Conservation (phyloP, 2,797 vertebrate species). For the Okamejei kenojei region DNA sequence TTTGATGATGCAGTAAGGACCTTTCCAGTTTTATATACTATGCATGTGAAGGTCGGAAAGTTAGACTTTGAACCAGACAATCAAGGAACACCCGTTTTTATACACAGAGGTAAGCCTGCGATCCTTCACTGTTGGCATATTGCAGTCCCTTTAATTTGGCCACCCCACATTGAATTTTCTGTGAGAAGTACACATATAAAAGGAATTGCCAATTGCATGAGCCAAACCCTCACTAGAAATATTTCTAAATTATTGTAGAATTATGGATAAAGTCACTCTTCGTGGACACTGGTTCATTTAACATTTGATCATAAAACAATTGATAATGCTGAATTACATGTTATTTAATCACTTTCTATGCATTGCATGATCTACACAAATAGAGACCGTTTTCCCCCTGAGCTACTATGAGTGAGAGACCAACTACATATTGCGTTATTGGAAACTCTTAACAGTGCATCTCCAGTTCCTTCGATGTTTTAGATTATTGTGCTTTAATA, state of each 20-base stretch:
- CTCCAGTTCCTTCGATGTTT: neutral
- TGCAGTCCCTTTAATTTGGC: neutral
- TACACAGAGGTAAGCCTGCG: neutral
- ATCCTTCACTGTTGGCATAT: neutral
- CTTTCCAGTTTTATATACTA: neutral
- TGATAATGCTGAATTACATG: neutral
- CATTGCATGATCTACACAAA: neutral
- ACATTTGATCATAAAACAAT: neutral
- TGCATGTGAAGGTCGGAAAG: neutral
- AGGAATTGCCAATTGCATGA: neutral
- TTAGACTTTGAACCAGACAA: neutral
- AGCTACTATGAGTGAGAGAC: neutral
- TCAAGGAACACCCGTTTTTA: neutral
- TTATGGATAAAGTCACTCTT: neutral
- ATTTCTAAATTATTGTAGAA: neutral
- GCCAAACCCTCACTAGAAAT: neutral
- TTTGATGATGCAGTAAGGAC: neutral
- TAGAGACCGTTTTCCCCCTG: neutral
- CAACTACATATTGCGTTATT: neutral
- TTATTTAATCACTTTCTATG: neutral
- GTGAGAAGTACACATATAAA: neutral
- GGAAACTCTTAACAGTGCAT: neutral
- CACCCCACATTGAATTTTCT: neutral
- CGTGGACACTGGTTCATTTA: neutral
- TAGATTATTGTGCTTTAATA: too few relatives aligned